These are phyloP conservation scores for Syngnathus rostellatus DNA, from an alignment of 2,797 vertebrate species.

Conservation along the genomic window DNA sequence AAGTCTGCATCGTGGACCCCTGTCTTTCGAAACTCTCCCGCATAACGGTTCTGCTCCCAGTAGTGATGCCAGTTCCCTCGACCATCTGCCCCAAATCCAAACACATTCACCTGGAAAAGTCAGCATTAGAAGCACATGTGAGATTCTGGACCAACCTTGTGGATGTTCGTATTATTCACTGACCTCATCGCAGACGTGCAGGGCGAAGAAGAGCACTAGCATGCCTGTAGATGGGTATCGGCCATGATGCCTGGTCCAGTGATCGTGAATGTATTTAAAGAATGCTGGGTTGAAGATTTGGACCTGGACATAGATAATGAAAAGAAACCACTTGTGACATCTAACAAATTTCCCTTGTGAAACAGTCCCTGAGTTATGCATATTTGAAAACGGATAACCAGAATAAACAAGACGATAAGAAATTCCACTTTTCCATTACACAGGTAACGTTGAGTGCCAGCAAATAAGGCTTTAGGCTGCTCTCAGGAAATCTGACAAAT, in stretches of 20 bases:
- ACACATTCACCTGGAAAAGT: constrained; percentile 84
- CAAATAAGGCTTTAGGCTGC: constrained; percentile 20
- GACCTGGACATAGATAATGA: constrained; percentile 66
- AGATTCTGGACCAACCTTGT: neutral
- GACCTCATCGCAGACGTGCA: constrained; percentile 96
- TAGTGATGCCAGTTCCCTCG: constrained; percentile 99
- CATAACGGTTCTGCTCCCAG: constrained; percentile 99
- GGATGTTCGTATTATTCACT: constrained; percentile 14
- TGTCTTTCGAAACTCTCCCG: constrained; percentile 94
- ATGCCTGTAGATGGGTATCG: constrained; percentile 98
- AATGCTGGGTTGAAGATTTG: constrained; percentile 98
- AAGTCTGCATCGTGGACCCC: constrained; percentile 96
- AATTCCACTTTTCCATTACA: constrained; percentile 22
- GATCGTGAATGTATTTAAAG: constrained; percentile 98
- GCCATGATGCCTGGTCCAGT: constrained; percentile 89
- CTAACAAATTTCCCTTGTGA: neutral
- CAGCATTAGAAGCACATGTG: neutral
- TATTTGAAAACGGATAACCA: constrained; percentile 6
- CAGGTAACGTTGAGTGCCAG: constrained; percentile 12
- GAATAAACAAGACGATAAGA: constrained; percentile 12
- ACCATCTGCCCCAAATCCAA: constrained; percentile 93
- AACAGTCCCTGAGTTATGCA: constrained; percentile 8
- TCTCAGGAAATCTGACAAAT: constrained; percentile 20
- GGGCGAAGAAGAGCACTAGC: constrained; percentile 95
- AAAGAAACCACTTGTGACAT: neutral